phyloP scores from a whole-genome alignment of 2,113 vertebrate genomes.

The Gadus chalcogrammus region DNA sequence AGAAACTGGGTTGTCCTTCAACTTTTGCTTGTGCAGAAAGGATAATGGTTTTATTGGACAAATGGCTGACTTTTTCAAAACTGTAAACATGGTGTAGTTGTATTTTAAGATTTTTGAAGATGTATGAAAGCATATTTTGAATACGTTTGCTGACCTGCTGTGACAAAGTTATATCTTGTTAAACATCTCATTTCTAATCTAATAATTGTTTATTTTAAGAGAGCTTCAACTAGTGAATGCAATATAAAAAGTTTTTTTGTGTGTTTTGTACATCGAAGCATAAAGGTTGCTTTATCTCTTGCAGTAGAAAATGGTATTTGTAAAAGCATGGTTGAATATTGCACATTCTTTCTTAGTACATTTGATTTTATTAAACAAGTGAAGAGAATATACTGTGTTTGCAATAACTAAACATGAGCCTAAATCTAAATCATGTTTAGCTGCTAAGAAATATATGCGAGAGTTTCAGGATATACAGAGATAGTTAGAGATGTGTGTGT shows the following conservation, averaged over 20 bases:
- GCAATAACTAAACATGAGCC: slow-evolving; percentile 13
- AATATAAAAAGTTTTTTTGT: slow-evolving; percentile 30
- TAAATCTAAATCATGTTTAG: slow-evolving; percentile 25
- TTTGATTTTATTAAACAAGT: slow-evolving; percentile 17
- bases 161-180: slow-evolving; percentile 23
- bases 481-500: slow-evolving; percentile 5
- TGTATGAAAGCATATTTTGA: slow-evolving; percentile 20
- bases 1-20: background rate
- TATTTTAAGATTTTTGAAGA: slow-evolving; percentile 35
- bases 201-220: background rate
- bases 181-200: slow-evolving; percentile 15
- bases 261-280: slow-evolving; percentile 35
- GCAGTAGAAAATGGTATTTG: slow-evolving; percentile 3
- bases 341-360: slow-evolving; percentile 31
- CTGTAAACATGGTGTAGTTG: slow-evolving; percentile 28
- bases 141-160: slow-evolving; percentile 26
- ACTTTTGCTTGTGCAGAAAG: slow-evolving; percentile 27
- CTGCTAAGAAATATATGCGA: slow-evolving; percentile 53
- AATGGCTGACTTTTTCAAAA: slow-evolving; percentile 38
- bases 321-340: slow-evolving; percentile 27
- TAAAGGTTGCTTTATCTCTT: slow-evolving; percentile 11
- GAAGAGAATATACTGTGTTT: slow-evolving; percentile 19
- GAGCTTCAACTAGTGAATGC: slow-evolving; percentile 23
- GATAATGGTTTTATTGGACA: slow-evolving; percentile 37
- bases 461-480: background rate